Conservation (phyloP, 2,113 vertebrate genomes). For the Nanorana parkeri region DNA sequence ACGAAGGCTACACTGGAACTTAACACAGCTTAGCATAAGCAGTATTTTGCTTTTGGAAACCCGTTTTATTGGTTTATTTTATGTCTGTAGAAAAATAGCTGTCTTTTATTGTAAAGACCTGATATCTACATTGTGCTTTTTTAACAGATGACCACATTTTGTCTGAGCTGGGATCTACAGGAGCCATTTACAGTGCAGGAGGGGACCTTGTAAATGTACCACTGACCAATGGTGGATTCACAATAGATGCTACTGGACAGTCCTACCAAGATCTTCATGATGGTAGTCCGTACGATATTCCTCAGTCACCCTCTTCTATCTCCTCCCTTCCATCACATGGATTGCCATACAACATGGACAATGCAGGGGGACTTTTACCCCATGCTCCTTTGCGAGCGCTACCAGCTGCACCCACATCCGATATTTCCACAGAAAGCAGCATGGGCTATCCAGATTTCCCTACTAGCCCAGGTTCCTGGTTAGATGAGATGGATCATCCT, state of each 20-base stretch:
- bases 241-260: constrained; percentile 87
- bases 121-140: constrained; percentile 59
- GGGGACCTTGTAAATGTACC: constrained; percentile 82
- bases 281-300: constrained; percentile 91
- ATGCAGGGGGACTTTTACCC: constrained; percentile 78
- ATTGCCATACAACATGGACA: constrained; percentile 92
- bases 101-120: too few relatives aligned
- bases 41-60: background rate
- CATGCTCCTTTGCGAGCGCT: constrained; percentile 89
- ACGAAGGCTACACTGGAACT: constrained; percentile 9
- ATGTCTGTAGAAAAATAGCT: too few relatives aligned
- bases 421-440: constrained; percentile 97
- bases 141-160: constrained; percentile 94
- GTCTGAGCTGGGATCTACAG: constrained; percentile 90
- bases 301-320: constrained; percentile 95
- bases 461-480: constrained; percentile 97
- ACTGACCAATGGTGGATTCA: constrained; percentile 88
- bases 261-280: constrained; percentile 92
- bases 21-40: background rate
- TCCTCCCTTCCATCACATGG: constrained; percentile 91
- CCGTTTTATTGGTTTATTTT: background rate
- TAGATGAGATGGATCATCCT: constrained; percentile 98
- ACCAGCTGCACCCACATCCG: constrained; percentile 93
- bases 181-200: constrained; percentile 86
- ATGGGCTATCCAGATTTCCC: constrained; percentile 98